These are phyloP conservation scores for Temnothorax unifasciatus DNA, from an alignment of 2,888 invertebrate species.

Conservation along the genomic window DNA sequence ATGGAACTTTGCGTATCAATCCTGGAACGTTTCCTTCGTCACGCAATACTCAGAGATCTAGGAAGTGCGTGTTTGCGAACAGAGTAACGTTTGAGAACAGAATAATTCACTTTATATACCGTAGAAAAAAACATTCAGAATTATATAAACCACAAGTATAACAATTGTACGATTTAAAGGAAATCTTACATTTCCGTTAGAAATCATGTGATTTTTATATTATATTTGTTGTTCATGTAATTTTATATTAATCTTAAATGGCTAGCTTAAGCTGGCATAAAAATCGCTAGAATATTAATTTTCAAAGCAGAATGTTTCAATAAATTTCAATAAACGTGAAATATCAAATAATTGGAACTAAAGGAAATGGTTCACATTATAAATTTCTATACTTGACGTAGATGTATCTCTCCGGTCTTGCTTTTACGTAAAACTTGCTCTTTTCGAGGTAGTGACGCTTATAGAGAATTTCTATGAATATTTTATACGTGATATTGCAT, in stretches of 20 bases:
- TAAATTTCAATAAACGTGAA: background rate
- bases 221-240: too few relatives aligned
- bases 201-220: too few relatives aligned
- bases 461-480: background rate
- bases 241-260: background rate
- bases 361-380: background rate
- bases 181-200: too few relatives aligned
- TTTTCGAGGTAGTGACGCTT: background rate
- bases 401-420: background rate
- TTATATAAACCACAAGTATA: background rate
- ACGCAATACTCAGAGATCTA: background rate
- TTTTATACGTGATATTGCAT: background rate
- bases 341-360: background rate
- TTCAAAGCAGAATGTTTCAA: background rate
- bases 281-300: background rate
- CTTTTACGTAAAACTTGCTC: background rate
- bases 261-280: background rate
- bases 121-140: background rate
- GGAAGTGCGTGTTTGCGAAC: background rate
- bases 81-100: background rate
- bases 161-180: too few relatives aligned
- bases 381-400: background rate
- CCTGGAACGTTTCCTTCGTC: background rate
- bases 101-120: background rate
- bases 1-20: slow-evolving; percentile 4